Conservation (phyloP, 2,888 invertebrate genomes). For the Pheosia tremula region DNA sequence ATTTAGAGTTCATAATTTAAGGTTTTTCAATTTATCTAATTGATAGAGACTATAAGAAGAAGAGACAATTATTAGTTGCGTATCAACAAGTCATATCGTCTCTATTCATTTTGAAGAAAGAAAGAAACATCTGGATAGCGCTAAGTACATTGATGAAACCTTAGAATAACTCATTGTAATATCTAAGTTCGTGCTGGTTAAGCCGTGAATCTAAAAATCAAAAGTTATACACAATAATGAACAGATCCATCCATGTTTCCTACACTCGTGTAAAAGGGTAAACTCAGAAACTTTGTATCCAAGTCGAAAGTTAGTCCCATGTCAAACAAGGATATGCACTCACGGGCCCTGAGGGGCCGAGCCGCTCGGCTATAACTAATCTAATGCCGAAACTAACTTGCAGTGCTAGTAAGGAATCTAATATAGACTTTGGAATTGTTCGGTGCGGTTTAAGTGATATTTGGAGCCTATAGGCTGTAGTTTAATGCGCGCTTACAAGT, state of each 20-base stretch:
- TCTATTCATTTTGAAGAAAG: too few species aligned
- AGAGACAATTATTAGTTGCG: too few species aligned
- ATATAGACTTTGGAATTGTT: slow-evolving; percentile 46
- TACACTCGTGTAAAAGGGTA: slow-evolving; percentile 46
- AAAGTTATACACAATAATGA: background rate
- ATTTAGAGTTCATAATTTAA: too few species aligned
- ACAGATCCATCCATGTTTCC: background rate
- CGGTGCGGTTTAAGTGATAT: slow-evolving; percentile 47
- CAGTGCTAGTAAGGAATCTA: slow-evolving; percentile 44
- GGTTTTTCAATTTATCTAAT: too few species aligned
- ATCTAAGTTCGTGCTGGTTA: too few species aligned
- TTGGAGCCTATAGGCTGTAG: slow-evolving; percentile 30
- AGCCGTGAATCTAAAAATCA: too few species aligned
- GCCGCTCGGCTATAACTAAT: slow-evolving; percentile 64
- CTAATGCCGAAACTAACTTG: slow-evolving; percentile 67
- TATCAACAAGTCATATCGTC: too few species aligned
- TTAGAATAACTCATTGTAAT: too few species aligned
- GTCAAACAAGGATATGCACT: slow-evolving; percentile 82
- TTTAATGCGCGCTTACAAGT: slow-evolving; percentile 8
- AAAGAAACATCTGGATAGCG: too few species aligned
- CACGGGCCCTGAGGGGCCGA: slow-evolving; percentile 53
- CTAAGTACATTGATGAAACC: too few species aligned
- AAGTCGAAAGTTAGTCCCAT: slow-evolving; percentile 73
- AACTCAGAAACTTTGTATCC: slow-evolving; percentile 51
- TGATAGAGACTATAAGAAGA: too few species aligned